These are phyloP conservation scores for Dicrostonyx torquatus DNA, from an alignment of 2,797 vertebrate genomes.

Conservation along the genomic window DNA sequence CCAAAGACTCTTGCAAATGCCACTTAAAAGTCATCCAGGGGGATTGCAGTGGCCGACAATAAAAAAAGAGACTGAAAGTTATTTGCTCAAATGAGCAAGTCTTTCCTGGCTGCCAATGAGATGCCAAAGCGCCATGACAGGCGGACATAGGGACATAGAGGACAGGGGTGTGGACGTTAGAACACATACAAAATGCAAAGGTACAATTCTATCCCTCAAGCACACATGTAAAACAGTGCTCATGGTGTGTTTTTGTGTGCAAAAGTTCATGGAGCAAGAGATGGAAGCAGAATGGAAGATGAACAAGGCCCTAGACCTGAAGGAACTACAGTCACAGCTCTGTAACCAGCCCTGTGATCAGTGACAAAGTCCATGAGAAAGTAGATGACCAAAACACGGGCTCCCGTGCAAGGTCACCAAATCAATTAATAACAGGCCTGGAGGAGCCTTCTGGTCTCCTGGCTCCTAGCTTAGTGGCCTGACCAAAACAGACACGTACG, in stretches of 20 bases:
- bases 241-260: background rate
- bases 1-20: constrained; percentile 29
- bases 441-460: background rate
- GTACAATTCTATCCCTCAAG: background rate
- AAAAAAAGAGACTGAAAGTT: constrained; percentile 42
- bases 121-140: constrained; percentile 23
- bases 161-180: background rate
- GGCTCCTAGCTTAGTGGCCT: background rate
- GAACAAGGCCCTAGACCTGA: background rate
- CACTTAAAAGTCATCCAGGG: background rate
- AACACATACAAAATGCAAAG: constrained; percentile 56
- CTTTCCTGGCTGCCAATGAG: background rate
- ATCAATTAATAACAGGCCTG: background rate
- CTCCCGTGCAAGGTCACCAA: background rate
- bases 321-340: background rate
- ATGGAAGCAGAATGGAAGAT: background rate
- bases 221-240: background rate
- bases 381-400: background rate
- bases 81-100: background rate
- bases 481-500: background rate
- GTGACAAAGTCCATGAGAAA: constrained; percentile 19
- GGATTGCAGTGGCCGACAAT: background rate
- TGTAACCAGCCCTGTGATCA: background rate
- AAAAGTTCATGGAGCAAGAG: background rate
- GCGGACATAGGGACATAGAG: background rate